phyloP scores from a whole-genome alignment of 2,888 invertebrate species.

The Lamellibrachia columna region DNA sequence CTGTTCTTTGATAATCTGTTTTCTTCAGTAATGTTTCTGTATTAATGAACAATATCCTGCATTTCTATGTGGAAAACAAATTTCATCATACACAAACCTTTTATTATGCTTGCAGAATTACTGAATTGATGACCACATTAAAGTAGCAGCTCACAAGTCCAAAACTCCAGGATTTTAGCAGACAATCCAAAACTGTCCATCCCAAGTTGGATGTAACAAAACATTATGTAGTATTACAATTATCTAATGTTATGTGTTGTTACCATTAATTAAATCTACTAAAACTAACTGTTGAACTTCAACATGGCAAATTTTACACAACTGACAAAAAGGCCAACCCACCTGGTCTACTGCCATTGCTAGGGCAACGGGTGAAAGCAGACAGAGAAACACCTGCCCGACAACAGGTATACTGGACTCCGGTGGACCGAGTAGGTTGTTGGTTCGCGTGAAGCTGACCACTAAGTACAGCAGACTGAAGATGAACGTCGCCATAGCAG shows the following conservation, averaged over 20 bases:
- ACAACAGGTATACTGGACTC: slow-evolving; percentile 68
- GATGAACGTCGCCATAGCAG: slow-evolving; percentile 81
- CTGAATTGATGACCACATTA: neutral
- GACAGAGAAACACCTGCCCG: slow-evolving; percentile 80
- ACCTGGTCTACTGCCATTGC: slow-evolving; percentile 88
- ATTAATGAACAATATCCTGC: neutral
- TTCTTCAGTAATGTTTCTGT: neutral
- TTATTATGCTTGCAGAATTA: neutral
- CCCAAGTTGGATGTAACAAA: neutral
- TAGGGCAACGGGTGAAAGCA: slow-evolving; percentile 84
- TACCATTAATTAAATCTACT: neutral
- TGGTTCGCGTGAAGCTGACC: slow-evolving; percentile 78
- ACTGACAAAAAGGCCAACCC: slow-evolving; percentile 39
- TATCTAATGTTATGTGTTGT: neutral
- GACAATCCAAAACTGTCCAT: neutral
- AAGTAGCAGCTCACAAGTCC: neutral
- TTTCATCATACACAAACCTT: neutral
- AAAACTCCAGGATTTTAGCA: neutral
- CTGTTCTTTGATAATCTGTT: no score
- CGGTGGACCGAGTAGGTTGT: slow-evolving; percentile 31
- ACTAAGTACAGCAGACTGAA: slow-evolving; percentile 83
- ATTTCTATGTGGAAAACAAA: neutral
- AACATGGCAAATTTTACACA: neutral
- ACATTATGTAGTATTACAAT: neutral
- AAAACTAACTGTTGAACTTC: neutral